Evolutionary conservation across 2,113 vertebrate genomes (phyloP).

Genomic region (Thymallus thymallus): DNA sequence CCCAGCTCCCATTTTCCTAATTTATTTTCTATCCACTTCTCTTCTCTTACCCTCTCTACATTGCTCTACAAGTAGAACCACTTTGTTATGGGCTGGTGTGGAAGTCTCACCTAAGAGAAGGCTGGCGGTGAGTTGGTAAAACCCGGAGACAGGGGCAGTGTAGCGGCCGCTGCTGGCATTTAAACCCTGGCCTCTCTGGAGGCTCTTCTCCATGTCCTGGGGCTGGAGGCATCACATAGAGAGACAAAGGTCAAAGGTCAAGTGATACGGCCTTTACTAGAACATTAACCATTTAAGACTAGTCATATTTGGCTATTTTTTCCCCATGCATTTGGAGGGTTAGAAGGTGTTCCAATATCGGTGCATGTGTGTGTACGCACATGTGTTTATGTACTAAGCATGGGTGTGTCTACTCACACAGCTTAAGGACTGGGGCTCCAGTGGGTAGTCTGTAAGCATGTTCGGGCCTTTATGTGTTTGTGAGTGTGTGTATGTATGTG

Average conservation of each 20-base stretch:
- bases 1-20: too few species aligned
- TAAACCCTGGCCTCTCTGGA: slow-evolving; percentile 77
- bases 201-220: slow-evolving; percentile 63
- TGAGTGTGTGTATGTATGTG: too few species aligned
- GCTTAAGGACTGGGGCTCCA: slow-evolving; percentile 76
- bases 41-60: too few species aligned
- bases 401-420: slow-evolving; percentile 61
- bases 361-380: background rate
- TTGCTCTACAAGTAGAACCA: too few species aligned
- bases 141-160: slow-evolving; percentile 71
- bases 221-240: slow-evolving; percentile 55
- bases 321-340: too few species aligned
- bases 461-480: too few species aligned
- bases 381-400: background rate
- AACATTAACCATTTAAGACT: too few species aligned
- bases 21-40: too few species aligned
- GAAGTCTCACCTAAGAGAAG: slow-evolving; percentile 76
- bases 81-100: background rate
- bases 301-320: too few species aligned
- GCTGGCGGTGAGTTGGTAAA: slow-evolving; percentile 79
- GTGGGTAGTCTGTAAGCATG: slow-evolving; percentile 1
- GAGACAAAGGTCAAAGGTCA: background rate
- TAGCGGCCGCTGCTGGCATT: slow-evolving; percentile 83
- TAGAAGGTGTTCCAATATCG: background rate
- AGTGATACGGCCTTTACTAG: too few species aligned